Evolutionary conservation across 2,888 invertebrate genomes (phyloP).

Genomic region (Parnassius glacialis): DNA sequence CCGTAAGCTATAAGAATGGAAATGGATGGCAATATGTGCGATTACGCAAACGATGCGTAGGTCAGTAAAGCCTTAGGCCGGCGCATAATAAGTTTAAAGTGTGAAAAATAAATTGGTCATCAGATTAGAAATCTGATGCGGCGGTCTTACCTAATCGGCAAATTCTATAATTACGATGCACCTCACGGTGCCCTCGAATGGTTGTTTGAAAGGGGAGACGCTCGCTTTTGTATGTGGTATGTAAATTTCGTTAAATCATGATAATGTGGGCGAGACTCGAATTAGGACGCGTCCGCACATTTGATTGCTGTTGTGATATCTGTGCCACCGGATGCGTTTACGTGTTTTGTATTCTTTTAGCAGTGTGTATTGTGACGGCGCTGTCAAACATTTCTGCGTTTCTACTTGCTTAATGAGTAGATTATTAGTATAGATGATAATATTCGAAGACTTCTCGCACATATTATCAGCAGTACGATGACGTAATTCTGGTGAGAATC

Average conservation of each 20-base stretch:
- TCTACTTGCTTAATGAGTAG: too few relatives aligned
- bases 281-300: constrained; percentile 28
- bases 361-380: background rate
- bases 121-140: constrained; percentile 52
- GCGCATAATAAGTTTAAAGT: background rate
- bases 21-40: too few relatives aligned
- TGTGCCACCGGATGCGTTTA: constrained; percentile 17
- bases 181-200: constrained; percentile 39
- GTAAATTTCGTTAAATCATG: constrained; percentile 47
- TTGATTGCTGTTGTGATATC: constrained; percentile 18
- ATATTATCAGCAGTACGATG: too few relatives aligned
- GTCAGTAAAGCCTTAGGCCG: background rate
- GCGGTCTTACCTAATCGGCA: constrained; percentile 46
- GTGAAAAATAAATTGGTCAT: constrained; percentile 28
- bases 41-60: constrained; percentile 4
- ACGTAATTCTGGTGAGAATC: too few relatives aligned
- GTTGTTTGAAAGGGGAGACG: constrained; percentile 47
- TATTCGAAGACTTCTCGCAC: too few relatives aligned
- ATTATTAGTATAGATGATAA: too few relatives aligned
- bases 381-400: background rate
- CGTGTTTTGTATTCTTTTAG: constrained; percentile 4
- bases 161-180: constrained; percentile 49
- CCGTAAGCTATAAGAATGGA: too few relatives aligned
- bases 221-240: constrained; percentile 41
- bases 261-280: constrained; percentile 29